Conservation (phyloP, 2,113 vertebrate genomes). For the Otolemur garnettii region DNA sequence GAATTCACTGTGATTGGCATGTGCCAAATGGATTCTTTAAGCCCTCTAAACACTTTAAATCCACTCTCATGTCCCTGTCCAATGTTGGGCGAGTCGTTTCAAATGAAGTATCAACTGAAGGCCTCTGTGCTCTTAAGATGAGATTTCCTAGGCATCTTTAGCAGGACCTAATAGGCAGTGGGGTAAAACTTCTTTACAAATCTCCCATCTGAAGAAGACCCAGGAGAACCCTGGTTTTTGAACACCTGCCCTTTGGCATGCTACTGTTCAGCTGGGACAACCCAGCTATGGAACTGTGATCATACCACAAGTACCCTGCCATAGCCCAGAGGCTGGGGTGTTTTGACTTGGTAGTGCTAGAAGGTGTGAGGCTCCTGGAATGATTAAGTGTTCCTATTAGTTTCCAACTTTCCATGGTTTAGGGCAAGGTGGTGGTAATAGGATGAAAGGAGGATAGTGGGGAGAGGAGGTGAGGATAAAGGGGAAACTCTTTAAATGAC, state of each 20-base stretch:
- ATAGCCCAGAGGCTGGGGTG: not conserved
- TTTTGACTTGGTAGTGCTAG: not conserved
- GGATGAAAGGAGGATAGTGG: not conserved
- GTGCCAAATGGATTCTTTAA: constrained; percentile 44
- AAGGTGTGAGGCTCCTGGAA: constrained; percentile 43
- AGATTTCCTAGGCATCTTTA: constrained; percentile 15
- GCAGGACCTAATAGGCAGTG: not conserved
- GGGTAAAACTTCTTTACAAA: not conserved
- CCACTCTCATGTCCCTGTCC: not conserved
- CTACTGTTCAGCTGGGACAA: not conserved
- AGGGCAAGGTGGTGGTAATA: not conserved
- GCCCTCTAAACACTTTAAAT: not conserved
- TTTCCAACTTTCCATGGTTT: constrained; percentile 45
- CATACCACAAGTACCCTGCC: not conserved
- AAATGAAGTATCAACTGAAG: not conserved
- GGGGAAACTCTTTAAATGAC: not conserved
- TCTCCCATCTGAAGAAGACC: not conserved
- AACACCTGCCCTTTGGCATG: not conserved
- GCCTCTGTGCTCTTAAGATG: not conserved
- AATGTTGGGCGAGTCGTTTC: not conserved
- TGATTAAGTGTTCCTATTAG: not conserved
- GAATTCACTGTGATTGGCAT: not conserved
- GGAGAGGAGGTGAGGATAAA: not conserved
- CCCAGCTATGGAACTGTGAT: not conserved
- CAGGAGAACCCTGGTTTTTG: not conserved